Conservation (phyloP, 1,140 invertebrate genomes). For the Drosophila nannoptera region DNA sequence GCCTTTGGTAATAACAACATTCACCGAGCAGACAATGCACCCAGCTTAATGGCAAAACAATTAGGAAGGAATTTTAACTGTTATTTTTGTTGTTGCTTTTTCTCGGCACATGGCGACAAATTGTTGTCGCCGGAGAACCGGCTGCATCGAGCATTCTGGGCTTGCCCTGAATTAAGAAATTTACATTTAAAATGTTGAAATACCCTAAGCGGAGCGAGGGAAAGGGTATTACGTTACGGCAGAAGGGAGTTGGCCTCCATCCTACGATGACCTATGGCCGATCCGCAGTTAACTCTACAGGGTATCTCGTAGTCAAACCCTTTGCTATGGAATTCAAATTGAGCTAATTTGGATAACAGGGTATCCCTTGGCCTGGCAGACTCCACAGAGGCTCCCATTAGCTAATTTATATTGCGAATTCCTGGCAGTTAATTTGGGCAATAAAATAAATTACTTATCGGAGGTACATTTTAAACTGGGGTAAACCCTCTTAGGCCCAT, state of each 20-base stretch:
- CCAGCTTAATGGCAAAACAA: slow-evolving; percentile 70
- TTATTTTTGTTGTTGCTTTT: too few relatives aligned
- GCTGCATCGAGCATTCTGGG: slow-evolving; percentile 30
- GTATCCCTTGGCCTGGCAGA: not conserved
- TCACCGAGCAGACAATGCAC: slow-evolving; percentile 60
- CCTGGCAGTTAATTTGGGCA: too few relatives aligned
- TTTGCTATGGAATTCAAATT: too few relatives aligned
- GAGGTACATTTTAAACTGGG: too few relatives aligned
- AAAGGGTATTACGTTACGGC: slow-evolving; percentile 1
- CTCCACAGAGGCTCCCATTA: not conserved
- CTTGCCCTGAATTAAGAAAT: slow-evolving; percentile 11
- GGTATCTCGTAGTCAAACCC: too few relatives aligned
- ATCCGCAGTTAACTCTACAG: not conserved
- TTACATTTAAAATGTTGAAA: slow-evolving; percentile 9
- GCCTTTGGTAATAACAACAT: slow-evolving; percentile 7
- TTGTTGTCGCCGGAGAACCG: slow-evolving; percentile 37
- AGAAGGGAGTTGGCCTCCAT: not conserved
- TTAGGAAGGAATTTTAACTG: slow-evolving; percentile 66
- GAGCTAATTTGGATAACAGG: not conserved
- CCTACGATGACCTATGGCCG: too few relatives aligned
- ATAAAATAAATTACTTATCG: too few relatives aligned
- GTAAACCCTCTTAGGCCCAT: too few relatives aligned
- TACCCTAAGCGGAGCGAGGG: not conserved
- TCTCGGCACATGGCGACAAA: slow-evolving; percentile 42
- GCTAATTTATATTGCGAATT: too few relatives aligned